Evolutionary conservation across 2,797 vertebrate species (phyloP).

Genomic region (Rhinichthys osculus): DNA sequence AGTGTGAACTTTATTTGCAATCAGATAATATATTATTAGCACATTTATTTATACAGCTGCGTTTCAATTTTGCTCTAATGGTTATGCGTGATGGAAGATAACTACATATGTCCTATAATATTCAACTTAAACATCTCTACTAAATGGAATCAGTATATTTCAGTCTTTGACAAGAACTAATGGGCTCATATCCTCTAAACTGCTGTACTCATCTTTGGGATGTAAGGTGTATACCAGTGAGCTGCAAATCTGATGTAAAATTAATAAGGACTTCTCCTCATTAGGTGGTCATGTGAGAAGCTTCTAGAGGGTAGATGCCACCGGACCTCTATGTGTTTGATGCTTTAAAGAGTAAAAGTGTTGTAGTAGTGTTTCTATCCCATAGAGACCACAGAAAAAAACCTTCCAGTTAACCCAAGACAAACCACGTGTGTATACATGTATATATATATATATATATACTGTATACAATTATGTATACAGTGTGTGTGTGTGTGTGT

Average conservation of each 20-base stretch:
- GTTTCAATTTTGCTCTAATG: slow-evolving; percentile 14
- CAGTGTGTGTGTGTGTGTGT: too few species aligned
- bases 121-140: slow-evolving; percentile 23
- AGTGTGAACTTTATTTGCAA: not conserved
- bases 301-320: not conserved
- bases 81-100: not conserved
- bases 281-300: not conserved
- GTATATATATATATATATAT: too few species aligned
- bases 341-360: not conserved
- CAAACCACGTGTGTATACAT: not conserved
- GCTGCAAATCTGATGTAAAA: slow-evolving; percentile 18
- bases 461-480: too few species aligned
- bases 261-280: not conserved
- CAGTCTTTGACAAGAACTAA: slow-evolving; percentile 37
- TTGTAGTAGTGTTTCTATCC: slow-evolving; percentile 5
- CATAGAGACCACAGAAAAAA: not conserved
- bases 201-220: slow-evolving; percentile 29
- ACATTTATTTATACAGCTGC: not conserved
- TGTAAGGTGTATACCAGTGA: slow-evolving; percentile 28
- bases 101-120: not conserved
- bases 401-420: not conserved
- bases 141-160: slow-evolving; percentile 35
- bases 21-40: not conserved
- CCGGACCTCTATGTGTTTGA: not conserved
- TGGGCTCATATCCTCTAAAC: slow-evolving; percentile 24